phyloP scores from a whole-genome alignment of 2,797 vertebrate species.

The Pseudochirops cupreus region DNA sequence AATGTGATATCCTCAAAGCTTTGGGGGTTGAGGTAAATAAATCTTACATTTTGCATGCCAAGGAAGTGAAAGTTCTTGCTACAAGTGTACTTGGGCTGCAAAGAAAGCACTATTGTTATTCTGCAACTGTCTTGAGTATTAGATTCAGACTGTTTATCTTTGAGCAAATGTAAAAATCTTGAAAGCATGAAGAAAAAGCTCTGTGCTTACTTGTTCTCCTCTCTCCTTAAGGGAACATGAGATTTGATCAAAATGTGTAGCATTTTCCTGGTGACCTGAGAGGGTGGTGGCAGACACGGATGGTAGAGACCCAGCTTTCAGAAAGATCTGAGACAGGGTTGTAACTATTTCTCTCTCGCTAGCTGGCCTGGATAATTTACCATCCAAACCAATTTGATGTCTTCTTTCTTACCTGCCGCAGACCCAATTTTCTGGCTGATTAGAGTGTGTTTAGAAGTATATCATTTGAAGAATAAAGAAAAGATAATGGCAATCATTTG shows the following conservation, averaged over 20 bases:
- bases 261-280: constrained; percentile 2
- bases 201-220: constrained; percentile 4
- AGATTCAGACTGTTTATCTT: constrained; percentile 32
- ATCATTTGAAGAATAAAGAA: constrained; percentile 39
- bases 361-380: neutral
- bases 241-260: constrained; percentile 51
- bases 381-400: constrained; percentile 1
- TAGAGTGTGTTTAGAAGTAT: constrained; percentile 38
- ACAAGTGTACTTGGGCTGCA: constrained; percentile 37
- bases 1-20: constrained; percentile 95
- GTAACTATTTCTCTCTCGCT: neutral
- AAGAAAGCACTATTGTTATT: constrained; percentile 41
- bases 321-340: neutral
- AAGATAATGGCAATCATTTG: constrained; percentile 37
- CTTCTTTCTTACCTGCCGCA: constrained; percentile 46
- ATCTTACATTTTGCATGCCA: constrained; percentile 46
- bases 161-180: constrained; percentile 36
- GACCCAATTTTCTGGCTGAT: constrained; percentile 42
- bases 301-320: neutral
- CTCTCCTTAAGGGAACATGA: constrained; percentile 21
- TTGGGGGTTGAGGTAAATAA: constrained; percentile 91
- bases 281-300: neutral
- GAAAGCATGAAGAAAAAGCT: constrained; percentile 43
- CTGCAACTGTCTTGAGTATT: constrained; percentile 27
- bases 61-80: constrained; percentile 41